phyloP scores from a whole-genome alignment of 53 echinoderm and acorn worm species.

The Holothuria scabra region DNA sequence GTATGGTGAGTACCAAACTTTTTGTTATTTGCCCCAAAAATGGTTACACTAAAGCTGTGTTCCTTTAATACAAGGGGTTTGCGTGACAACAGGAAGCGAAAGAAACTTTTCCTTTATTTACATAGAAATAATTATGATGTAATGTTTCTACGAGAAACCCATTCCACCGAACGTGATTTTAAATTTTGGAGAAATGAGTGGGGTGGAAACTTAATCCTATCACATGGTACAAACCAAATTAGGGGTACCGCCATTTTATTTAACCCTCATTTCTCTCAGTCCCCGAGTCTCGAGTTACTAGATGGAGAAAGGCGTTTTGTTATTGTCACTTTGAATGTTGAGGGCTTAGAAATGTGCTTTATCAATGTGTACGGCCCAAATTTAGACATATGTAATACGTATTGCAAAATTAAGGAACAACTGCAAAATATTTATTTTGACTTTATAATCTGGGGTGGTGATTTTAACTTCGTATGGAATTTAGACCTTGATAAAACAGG shows the following conservation, averaged over 20 bases:
- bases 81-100: slow-evolving; percentile 2
- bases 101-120: neutral
- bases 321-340: neutral
- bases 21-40: neutral
- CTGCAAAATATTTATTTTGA: no score
- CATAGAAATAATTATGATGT: neutral
- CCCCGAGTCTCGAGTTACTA: no score
- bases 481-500: no score
- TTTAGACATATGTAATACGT: no score
- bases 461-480: no score
- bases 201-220: neutral
- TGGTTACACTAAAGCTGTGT: neutral
- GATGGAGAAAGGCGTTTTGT: neutral
- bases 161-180: neutral
- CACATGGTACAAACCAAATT: no score
- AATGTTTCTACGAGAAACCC: no score
- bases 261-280: neutral
- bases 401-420: no score
- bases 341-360: no score
- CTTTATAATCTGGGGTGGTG: no score
- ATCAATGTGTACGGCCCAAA: no score
- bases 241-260: slow-evolving; percentile 22
- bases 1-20: slow-evolving; percentile 2
- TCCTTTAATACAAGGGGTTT: neutral
- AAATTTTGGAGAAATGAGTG: neutral